Conservation (phyloP, 2,888 invertebrate genomes). For the Toxonevra muliebris region DNA sequence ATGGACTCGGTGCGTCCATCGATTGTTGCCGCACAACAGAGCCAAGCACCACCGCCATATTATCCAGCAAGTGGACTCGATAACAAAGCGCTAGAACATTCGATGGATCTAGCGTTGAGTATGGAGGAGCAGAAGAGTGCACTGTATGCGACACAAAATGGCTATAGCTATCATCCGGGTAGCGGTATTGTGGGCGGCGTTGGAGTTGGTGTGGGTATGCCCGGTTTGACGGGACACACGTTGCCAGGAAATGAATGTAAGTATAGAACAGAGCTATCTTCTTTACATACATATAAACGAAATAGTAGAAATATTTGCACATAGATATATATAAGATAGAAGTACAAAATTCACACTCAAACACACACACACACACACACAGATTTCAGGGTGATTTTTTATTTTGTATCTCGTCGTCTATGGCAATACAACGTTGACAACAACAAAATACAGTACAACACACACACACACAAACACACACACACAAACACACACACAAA, state of each 20-base stretch:
- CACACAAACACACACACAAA: constrained; percentile 5
- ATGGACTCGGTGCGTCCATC: constrained; percentile 88
- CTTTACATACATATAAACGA: no score
- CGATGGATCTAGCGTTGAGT: constrained; percentile 83
- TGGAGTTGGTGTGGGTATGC: constrained; percentile 44
- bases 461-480: neutral
- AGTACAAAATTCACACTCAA: neutral
- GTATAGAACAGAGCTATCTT: constrained; percentile 57
- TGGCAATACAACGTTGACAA: constrained; percentile 2
- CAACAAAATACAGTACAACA: constrained; percentile 3
- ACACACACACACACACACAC: neutral
- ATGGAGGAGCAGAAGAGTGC: constrained; percentile 88
- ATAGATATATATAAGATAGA: constrained; percentile 1
- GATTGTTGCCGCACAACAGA: constrained; percentile 82
- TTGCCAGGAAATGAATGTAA: constrained; percentile 83
- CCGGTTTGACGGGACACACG: constrained; percentile 72
- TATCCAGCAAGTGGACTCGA: constrained; percentile 89
- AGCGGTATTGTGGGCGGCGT: constrained; percentile 67
- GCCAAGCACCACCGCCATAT: constrained; percentile 88
- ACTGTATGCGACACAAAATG: constrained; percentile 84
- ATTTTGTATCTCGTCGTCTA: neutral
- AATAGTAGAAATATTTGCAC: no score
- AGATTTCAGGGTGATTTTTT: neutral
- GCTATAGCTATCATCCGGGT: constrained; percentile 85
- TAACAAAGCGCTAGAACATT: constrained; percentile 91